Conservation (phyloP, 2,797 vertebrate species). For the Vespertilio murinus region DNA sequence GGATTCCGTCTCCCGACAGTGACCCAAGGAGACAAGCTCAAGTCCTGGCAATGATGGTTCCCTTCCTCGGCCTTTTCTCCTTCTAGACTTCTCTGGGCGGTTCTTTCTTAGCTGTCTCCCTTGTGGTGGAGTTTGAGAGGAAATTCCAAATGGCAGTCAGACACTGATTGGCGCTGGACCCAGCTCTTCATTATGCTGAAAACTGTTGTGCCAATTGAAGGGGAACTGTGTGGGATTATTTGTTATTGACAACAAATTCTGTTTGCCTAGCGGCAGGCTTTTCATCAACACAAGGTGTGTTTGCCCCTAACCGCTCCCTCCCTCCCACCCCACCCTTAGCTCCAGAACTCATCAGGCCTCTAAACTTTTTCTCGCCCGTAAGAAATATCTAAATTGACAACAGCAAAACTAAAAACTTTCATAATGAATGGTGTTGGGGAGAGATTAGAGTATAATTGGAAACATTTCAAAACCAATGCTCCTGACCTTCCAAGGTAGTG, state of each 20-base stretch:
- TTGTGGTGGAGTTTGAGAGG: not conserved
- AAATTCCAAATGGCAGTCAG: not conserved
- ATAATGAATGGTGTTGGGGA: not conserved
- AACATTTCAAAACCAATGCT: not conserved
- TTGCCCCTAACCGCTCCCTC: not conserved
- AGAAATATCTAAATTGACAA: not conserved
- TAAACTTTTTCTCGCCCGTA: not conserved
- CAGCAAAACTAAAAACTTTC: not conserved
- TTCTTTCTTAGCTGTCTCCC: not conserved
- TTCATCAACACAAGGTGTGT: not conserved
- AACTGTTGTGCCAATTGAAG: not conserved
- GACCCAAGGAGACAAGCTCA: not conserved
- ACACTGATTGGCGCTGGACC: not conserved
- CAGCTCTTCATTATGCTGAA: slow-evolving; percentile 25
- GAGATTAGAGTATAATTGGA: not conserved
- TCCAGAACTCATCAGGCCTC: not conserved
- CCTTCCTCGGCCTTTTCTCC: not conserved
- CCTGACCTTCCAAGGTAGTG: not conserved
- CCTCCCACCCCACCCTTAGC: not conserved
- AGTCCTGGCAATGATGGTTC: not conserved
- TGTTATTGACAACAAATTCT: not conserved
- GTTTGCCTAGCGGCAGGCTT: not conserved
- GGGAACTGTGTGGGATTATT: not conserved
- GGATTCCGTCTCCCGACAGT: not conserved
- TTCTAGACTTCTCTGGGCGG: not conserved